These are phyloP conservation scores for Platycheirus albimanus DNA, from an alignment of 2,888 invertebrate species.

Conservation along the genomic window DNA sequence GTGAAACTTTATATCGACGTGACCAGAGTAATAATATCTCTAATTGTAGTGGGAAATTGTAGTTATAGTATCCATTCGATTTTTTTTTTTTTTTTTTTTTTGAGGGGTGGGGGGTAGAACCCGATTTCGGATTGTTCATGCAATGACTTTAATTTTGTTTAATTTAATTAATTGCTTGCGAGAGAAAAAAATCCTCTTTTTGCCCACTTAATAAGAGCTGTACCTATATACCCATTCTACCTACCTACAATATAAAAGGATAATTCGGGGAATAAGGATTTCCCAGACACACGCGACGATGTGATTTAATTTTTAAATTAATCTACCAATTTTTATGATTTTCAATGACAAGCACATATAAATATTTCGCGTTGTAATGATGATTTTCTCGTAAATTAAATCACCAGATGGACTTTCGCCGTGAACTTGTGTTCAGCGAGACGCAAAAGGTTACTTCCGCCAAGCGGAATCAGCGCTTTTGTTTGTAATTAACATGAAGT, in stretches of 20 bases:
- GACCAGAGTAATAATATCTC: slow-evolving; percentile 65
- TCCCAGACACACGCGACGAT: slow-evolving; percentile 7
- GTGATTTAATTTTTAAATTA: slow-evolving; percentile 57
- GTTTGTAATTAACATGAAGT: slow-evolving; percentile 35
- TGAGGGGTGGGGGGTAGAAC: too few species aligned
- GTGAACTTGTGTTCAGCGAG: slow-evolving; percentile 28
- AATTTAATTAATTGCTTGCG: slow-evolving; percentile 59
- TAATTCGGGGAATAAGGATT: not conserved
- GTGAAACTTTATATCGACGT: slow-evolving; percentile 71
- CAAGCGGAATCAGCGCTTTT: slow-evolving; percentile 14
- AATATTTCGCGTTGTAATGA: slow-evolving; percentile 27
- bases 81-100: slow-evolving; percentile 29
- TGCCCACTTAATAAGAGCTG: not conserved
- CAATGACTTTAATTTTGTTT: slow-evolving; percentile 57
- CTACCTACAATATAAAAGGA: too few species aligned
- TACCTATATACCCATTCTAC: not conserved
- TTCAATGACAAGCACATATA: slow-evolving; percentile 46
- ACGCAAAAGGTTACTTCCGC: slow-evolving; percentile 17
- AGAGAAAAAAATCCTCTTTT: slow-evolving; percentile 1
- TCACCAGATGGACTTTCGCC: slow-evolving; percentile 56
- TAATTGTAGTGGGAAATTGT: slow-evolving; percentile 57
- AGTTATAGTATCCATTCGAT: slow-evolving; percentile 26
- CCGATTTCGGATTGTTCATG: slow-evolving; percentile 29
- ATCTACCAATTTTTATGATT: slow-evolving; percentile 22
- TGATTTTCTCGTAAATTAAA: slow-evolving; percentile 56